Base-by-base conservation (phyloP, 2,797 vertebrate genomes). In the Sternarchorhynchus goeldii region DNA sequence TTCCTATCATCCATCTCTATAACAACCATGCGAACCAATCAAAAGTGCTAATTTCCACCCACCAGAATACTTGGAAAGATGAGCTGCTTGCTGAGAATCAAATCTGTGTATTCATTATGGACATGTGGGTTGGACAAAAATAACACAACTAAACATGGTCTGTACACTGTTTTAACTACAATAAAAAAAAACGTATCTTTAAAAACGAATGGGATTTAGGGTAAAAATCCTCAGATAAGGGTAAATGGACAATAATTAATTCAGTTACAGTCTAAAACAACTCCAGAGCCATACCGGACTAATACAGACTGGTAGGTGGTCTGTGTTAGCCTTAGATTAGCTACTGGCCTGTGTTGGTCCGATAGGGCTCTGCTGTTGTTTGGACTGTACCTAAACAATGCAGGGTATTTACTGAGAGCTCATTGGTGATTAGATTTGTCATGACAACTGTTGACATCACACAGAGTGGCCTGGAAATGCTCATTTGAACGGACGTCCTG, bases 1-100 rank as follows among this genome's bases (percentile, higher is more conserved):
- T 58, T 53, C 67, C 70, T 70, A 78, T 59, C 77, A 79, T 78
- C 66, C 65, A 66, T 82, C 81, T 79, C 67, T 71, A 72, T 81
- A 82, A 76, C 73, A 78, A 79, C 72, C 67, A 76, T 71, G 67
- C 21, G 0, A 62, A 75, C 76, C 81, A 79, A 79, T 78, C 76
- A 75, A 62, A 82, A 82, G 81, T 82, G 72, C 60, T 79, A 75
- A 79, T 79, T 82, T 76, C 50, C 73, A 62, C 76, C 76, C 81
- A 78, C 76, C 39, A 75, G 59, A 57, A 65, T 63, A 73, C 80
- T 81, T 17, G 21, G 66, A 77, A 62, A 68, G 56, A 45, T 58
- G 64, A 78, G 72, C 72, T 31, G 20, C 72, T 77, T n/a, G 77
- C 68, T 72, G 60, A 78, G 64, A 77, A 74, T 63, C 63, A 68